phyloP scores from a whole-genome alignment of 1,140 invertebrate species.

The Prorops nasuta region DNA sequence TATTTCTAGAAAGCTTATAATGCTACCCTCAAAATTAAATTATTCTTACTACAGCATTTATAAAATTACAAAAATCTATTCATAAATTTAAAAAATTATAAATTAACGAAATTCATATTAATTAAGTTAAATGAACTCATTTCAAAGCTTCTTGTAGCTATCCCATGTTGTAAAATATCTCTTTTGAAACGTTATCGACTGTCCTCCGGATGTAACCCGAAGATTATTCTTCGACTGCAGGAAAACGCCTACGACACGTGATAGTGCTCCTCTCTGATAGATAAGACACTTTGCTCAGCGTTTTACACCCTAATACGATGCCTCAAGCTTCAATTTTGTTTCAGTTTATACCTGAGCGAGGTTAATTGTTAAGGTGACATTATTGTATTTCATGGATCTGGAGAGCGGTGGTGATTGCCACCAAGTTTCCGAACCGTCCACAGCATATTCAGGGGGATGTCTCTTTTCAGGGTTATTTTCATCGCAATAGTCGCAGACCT shows the following conservation, averaged over 20 bases:
- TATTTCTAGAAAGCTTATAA: no score
- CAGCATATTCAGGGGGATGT: conserved; percentile 88
- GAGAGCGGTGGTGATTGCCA: conserved; percentile 99
- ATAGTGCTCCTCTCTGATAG: conserved; percentile 27
- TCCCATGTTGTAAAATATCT: no score
- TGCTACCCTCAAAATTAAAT: no score
- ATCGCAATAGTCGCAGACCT: conserved; percentile 94
- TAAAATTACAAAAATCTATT: no score
- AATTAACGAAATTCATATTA: no score
- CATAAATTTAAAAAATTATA: no score
- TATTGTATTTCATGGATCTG: conserved; percentile 91
- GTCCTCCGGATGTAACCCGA: conserved; percentile 19
- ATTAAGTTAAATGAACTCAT: no score
- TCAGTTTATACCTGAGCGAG: conserved; percentile 78
- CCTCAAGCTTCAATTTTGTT: neutral
- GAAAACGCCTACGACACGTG: conserved; percentile 33
- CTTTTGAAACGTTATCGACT: conserved; percentile 12
- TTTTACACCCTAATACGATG: no score
- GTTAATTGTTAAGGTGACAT: conserved; percentile 96
- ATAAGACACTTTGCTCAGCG: conserved; percentile 27
- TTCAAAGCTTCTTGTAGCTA: no score
- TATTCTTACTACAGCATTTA: no score
- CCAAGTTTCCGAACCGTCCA: conserved; percentile 93
- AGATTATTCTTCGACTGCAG: conserved; percentile 32
- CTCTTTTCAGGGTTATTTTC: conserved; percentile 68